These are phyloP conservation scores for Rhinopomastus cyanomelas DNA, from an alignment of 2,113 vertebrate genomes.

Conservation along the genomic window DNA sequence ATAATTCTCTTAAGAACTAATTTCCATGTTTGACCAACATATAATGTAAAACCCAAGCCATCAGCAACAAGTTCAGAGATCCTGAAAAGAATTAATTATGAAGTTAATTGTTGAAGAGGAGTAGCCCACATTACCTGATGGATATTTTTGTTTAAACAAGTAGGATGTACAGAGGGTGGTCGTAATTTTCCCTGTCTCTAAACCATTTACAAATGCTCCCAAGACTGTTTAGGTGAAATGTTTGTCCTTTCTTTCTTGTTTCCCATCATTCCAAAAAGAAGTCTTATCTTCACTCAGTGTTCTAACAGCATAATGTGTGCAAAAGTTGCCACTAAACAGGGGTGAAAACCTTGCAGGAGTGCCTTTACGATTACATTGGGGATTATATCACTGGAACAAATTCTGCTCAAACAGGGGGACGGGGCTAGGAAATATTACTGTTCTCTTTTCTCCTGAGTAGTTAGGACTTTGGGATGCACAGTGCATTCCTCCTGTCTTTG, in stretches of 20 bases:
- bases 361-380: not conserved
- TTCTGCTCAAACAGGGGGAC: not conserved
- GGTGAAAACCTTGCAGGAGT: not conserved
- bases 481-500: fast-evolving
- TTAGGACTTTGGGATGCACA: not conserved
- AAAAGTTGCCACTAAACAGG: not conserved
- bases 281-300: fast-evolving
- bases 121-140: not conserved
- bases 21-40: not conserved
- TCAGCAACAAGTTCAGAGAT: not conserved
- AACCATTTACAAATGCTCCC: not conserved
- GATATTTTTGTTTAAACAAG: not conserved
- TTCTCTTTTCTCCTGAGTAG: not conserved
- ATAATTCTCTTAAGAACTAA: not conserved
- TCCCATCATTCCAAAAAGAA: not conserved
- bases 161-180: not conserved
- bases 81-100: not conserved
- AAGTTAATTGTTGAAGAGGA: not conserved
- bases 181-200: not conserved
- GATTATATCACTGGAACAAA: not conserved
- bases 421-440: fast-evolving
- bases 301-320: not conserved
- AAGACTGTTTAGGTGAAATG: fast-evolving
- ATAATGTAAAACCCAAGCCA: not conserved
- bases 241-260: not conserved